phyloP scores from a whole-genome alignment of 2,113 vertebrate species.

The Nesogale talazaci region DNA sequence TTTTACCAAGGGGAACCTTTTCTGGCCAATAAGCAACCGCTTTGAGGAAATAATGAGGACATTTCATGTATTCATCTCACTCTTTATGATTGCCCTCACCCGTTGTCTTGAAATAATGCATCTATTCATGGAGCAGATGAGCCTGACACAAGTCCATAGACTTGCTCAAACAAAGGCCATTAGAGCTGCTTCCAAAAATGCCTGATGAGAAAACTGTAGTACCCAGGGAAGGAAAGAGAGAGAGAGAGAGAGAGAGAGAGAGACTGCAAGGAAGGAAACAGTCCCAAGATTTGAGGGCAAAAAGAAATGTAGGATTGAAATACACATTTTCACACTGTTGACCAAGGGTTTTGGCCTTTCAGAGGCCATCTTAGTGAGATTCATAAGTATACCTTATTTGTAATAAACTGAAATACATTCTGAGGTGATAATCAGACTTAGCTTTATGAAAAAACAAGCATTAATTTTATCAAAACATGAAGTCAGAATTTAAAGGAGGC shows the following conservation, averaged over 20 bases:
- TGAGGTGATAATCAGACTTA: not conserved
- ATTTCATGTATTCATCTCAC: not conserved
- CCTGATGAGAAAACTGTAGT: not conserved
- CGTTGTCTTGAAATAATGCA: not conserved
- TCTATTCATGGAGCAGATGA: not conserved
- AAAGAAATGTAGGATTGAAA: not conserved
- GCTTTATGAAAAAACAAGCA: not conserved
- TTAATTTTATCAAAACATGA: constrained; percentile 61
- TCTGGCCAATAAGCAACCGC: not conserved
- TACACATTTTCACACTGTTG: not conserved
- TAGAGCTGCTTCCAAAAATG: not conserved
- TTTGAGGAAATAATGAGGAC: not conserved
- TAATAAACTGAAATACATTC: not conserved
- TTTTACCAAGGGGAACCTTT: constrained; percentile 4
- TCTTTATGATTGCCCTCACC: not conserved
- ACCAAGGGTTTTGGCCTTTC: not conserved
- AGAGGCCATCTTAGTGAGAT: not conserved
- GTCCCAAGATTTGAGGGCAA: constrained; percentile 5
- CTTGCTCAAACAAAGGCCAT: not conserved
- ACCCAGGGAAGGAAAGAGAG: constrained; percentile 32
- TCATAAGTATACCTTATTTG: too few relatives aligned
- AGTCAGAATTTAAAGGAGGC: constrained; percentile 56
- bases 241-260: not conserved
- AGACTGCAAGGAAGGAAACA: not conserved
- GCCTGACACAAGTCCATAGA: not conserved